phyloP scores from a whole-genome alignment of 92 coral and sea anemone species.

The Hydrozoanthus gracilis region DNA sequence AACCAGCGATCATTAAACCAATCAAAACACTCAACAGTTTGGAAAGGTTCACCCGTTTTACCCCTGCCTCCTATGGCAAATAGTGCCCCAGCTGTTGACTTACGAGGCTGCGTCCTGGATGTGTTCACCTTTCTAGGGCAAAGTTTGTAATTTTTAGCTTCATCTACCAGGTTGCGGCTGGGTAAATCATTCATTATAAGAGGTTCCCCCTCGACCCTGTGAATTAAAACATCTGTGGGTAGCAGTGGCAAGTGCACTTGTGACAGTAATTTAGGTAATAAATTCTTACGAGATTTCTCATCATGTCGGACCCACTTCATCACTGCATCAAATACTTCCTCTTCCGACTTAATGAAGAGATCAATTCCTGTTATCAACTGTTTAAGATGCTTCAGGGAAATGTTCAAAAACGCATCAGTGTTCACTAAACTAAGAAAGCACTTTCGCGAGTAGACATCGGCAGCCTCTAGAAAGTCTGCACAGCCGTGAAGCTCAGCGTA shows the following conservation, averaged over 20 bases:
- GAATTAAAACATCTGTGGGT: slow-evolving; percentile 71
- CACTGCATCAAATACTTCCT: slow-evolving; percentile 92
- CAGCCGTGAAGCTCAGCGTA: slow-evolving; percentile 96
- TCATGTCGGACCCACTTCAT: slow-evolving; percentile 81
- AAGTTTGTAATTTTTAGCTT: slow-evolving; percentile 93
- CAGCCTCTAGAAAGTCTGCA: slow-evolving; percentile 76
- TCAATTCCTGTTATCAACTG: slow-evolving; percentile 83
- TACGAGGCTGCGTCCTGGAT: slow-evolving; percentile 89
- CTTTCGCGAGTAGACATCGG: slow-evolving; percentile 78
- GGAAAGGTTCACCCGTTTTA: slow-evolving; percentile 96
- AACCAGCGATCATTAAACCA: slow-evolving; percentile 95
- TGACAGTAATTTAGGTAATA: slow-evolving; percentile 72
- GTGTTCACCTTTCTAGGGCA: slow-evolving; percentile 73
- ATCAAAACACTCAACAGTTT: slow-evolving; percentile 90
- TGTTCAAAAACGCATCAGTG: slow-evolving; percentile 82
- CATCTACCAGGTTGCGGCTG: slow-evolving; percentile 91
- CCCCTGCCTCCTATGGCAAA: slow-evolving; percentile 99
- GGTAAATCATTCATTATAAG: slow-evolving; percentile 66
- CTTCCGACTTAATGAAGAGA: slow-evolving; percentile 80
- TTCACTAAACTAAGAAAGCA: slow-evolving; percentile 78
- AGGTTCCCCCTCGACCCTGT: slow-evolving; percentile 72
- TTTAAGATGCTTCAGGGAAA: slow-evolving; percentile 75
- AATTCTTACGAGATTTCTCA: slow-evolving; percentile 63
- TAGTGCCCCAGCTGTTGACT: slow-evolving; percentile 80
- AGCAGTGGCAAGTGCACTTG: slow-evolving; percentile 87